These are phyloP conservation scores for Scolanthus callimorphus DNA, from an alignment of 92 coral and sea anemone genomes.

Conservation along the genomic window DNA sequence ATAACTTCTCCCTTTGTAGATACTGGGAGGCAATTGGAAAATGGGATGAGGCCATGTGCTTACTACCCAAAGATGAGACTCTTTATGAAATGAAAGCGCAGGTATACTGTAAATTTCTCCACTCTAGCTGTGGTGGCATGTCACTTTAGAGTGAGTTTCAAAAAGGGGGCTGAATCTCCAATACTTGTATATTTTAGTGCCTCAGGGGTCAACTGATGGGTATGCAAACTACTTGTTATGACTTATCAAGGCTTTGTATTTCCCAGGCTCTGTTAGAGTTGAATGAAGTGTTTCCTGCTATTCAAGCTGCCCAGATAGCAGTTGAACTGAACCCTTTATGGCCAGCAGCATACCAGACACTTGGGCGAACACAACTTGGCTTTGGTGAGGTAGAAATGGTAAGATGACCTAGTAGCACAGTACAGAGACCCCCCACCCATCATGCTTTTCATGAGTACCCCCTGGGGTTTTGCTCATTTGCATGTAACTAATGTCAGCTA, in stretches of 20 bases:
- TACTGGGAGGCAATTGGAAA: conserved; percentile 84
- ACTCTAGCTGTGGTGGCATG: not conserved
- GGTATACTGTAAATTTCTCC: conserved; percentile 45
- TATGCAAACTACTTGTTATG: too few species aligned
- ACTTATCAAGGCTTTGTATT: not conserved
- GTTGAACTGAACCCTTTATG: conserved; percentile 69
- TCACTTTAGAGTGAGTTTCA: too few species aligned
- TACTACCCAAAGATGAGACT: conserved; percentile 78
- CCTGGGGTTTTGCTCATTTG: too few species aligned
- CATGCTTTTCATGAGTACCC: too few species aligned
- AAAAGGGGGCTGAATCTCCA: too few species aligned
- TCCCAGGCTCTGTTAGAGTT: conserved; percentile 76
- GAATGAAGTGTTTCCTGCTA: conserved; percentile 87
- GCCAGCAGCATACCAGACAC: conserved; percentile 70
- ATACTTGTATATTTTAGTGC: too few species aligned
- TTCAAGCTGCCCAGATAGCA: conserved; percentile 82
- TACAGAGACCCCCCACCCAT: too few species aligned
- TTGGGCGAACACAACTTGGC: conserved; percentile 95
- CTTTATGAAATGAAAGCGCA: conserved; percentile 96
- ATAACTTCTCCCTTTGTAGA: too few species aligned
- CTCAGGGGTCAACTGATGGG: too few species aligned
- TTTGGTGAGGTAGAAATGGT: conserved; percentile 93
- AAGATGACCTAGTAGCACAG: too few species aligned
- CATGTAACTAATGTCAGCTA: not conserved
- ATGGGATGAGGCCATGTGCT: conserved; percentile 88